These are phyloP conservation scores for Rhyacichthys aspro DNA, from an alignment of 2,797 vertebrate species.

Conservation along the genomic window DNA sequence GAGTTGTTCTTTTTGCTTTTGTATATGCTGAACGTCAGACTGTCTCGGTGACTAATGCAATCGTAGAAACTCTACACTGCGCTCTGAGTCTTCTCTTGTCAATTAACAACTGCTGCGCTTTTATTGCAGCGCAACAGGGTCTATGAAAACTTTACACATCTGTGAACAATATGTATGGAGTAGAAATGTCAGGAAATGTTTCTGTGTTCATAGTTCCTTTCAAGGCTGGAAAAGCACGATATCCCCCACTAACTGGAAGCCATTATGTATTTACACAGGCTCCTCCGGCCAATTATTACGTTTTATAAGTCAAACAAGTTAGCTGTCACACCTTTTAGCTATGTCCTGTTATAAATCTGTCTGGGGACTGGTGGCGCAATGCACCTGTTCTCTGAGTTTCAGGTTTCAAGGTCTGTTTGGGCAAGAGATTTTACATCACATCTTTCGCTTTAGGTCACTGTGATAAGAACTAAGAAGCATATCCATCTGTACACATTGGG, in stretches of 20 bases:
- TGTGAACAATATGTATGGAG: conserved; percentile 68
- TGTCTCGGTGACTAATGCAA: conserved; percentile 47
- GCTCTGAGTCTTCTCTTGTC: conserved; percentile 27
- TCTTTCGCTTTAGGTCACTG: conserved; percentile 23
- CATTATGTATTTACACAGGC: conserved; percentile 38
- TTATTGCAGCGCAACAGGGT: conserved; percentile 33
- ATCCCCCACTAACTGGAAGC: conserved; percentile 44
- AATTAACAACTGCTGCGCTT: conserved; percentile 69
- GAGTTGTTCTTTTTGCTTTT: conserved; percentile 37
- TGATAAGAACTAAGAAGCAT: conserved; percentile 33
- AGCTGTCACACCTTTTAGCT: conserved; percentile 23
- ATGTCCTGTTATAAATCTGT: conserved; percentile 3
- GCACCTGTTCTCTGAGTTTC: conserved; percentile 43
- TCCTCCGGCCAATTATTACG: conserved; percentile 20
- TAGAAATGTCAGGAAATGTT: conserved; percentile 62
- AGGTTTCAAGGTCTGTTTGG: conserved; percentile 11
- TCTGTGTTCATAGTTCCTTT: conserved; percentile 41
- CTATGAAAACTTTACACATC: conserved; percentile 64
- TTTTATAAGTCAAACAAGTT: conserved; percentile 35
- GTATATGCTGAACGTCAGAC: conserved; percentile 43
- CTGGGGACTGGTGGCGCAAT: not conserved
- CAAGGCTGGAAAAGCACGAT: conserved; percentile 51
- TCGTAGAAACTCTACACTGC: conserved; percentile 25
- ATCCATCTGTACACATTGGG: conserved; percentile 17
- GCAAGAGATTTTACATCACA: conserved; percentile 17